Evolutionary conservation across 1,140 invertebrate species (phyloP), one percentile per base, ranked within the genome.

Genomic region (Metopolophium dirhodum): DNA sequence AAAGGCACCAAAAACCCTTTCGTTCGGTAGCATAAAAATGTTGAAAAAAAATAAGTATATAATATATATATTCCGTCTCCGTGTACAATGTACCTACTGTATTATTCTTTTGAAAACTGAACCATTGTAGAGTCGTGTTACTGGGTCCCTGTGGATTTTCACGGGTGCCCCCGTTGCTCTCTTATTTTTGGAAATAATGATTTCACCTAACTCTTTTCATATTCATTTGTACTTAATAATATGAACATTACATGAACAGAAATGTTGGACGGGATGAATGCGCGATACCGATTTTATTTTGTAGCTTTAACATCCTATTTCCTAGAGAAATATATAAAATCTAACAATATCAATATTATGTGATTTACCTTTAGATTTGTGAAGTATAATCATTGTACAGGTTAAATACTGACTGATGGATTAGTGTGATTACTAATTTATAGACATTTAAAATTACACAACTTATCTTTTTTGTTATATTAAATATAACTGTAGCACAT

Each of bases 31-130:
- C 91, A 30, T 85, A 54, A 82, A 83, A 83, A 83, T 92, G 68
- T 92, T 85, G 35, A 26, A 85, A 85, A 85, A 85, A 85, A 77
- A 91, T 45, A 83, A 41, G 23, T 41, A 92, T 77, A 77, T 37
- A 37, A 37, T 37, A 37, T 37, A 37, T 77, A 47, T 91, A 68
- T n/a, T 91, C n/a, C 41, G 1, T 82, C 22, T 91, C n/a, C 41
- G 1, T 82, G 47, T 41, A 61, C 54, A 90, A 26, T 49, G 49
- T 82, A 92, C 6, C 35, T 92, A 51, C 26, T 45, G 82, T 41
- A 77, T 91, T 91, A 91, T 83, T 92, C 91, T 92, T 85, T 83
- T 92, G 91, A 49, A 85, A 92, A 92, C 26, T 51, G 85, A 92
- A 82, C 77, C 91, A 83, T 49, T 23, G 35, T 49, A 37, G 91